Base-by-base conservation (phyloP, 2,797 vertebrate species). In the Acipenser transmontanus region DNA sequence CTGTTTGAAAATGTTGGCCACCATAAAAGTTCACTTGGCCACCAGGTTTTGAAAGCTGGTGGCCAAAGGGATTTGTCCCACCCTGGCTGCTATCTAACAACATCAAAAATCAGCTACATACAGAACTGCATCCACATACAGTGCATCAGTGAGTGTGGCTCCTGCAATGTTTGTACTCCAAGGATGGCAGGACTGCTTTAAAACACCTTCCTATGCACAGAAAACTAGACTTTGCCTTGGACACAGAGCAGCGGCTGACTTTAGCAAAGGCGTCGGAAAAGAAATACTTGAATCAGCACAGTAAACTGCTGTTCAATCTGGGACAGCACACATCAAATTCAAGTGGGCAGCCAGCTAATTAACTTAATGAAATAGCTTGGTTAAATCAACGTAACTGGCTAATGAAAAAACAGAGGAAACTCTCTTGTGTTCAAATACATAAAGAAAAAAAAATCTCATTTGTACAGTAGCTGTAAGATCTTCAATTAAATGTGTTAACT, bases 331-430 rank as follows among this genome's bases (percentile, higher is more conserved):
- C 11, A 57, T 57, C 54, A 57, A n/a, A n/a, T 5, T 57, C 14
- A 57, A 57, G 11, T 57, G 54, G 54, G 14, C 54, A 57, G 14
- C 54, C 54, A 57, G 14, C 14, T 57, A 57, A 57, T 57, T 57
- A 57, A n/a, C 54, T 14, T 57, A n/a, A 11, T 57, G 54, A 57
- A 13, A n/a, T 6, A 57, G 54, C 12, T 57, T 6, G 12, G 54
- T 11, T 57, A n/a, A 57, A 11, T 57, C 54, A 57, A 57, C 6
- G 1, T 52, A 52, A 52, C 8, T 2, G 12, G 50, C 50, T 34
- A 34, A 34, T 34, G 34, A 34, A 34, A 52, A 7, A 52, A 12
- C 3, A 52, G 8, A 52, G 2, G 2, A 52, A 52, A 52, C 50
- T 12, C 6, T 52, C 6, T 52, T 52, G 12, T 52, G 12, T 12